Evolutionary conservation across 2,888 invertebrate species (phyloP), one percentile per base, ranked within the genome.

Genomic region (Drepana falcataria): DNA sequence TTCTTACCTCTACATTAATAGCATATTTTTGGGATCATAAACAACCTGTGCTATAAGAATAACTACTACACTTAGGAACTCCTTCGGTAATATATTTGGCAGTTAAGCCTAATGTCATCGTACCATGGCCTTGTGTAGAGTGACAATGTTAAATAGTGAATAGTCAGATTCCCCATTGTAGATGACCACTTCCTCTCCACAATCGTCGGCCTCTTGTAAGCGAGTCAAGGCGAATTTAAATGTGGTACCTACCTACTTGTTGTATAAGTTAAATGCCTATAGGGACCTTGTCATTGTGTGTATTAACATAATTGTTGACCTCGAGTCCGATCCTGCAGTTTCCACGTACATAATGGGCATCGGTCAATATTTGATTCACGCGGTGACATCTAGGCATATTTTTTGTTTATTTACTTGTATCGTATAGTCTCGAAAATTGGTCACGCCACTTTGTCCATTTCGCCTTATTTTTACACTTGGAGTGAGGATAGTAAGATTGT

Each of bases 221-320:
- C 69, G 65, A 81, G 85, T 87, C 88, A 89, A 89, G 89, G 89
- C 73, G 68, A 83, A 71, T 77, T 68, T 73, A 73, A 77, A 74
- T 69, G 66, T 76, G 61, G 21, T 21, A 21, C 21, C 21, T 21
- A 21, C 21, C 21, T 71, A 75, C 69, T 75, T 66, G 75, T 76
- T 75, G 69, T 74, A 72, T 68, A 65, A 66, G 65, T 69, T 73
- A 73, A 83, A 82, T 79, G 76, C 69, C 69, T 73, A 77, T 77
- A 61, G 63, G 73, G 81, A 71, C 86, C 85, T 87, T 86, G 87
- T 82, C 70, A 75, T 77, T 78, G 80, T 78, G 66, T 71, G 63
- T 74, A 80, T 83, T 85, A 83, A 85, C 82, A 83, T 85, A 83
- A 84, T 75, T 70, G 71, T 59, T 63, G 75, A 65, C 86, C 81